Conservation (phyloP, 2,113 vertebrate species). For the Perca fluviatilis region DNA sequence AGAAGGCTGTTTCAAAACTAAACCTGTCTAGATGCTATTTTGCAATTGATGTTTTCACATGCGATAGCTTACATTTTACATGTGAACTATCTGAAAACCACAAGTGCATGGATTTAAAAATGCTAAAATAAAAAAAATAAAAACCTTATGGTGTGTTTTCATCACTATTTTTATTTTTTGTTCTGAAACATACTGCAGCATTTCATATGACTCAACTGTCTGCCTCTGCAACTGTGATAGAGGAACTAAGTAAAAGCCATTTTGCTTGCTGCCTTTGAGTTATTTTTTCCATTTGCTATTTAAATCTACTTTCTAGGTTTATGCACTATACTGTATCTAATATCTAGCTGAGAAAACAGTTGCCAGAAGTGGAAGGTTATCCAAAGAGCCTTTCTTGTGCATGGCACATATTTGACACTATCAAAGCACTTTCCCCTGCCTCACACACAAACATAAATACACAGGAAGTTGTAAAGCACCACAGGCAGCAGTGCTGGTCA, state of each 20-base stretch:
- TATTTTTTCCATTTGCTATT: background rate
- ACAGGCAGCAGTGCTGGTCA: constrained; percentile 20
- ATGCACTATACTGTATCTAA: background rate
- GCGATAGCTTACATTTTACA: too few relatives aligned
- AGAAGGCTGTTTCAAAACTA: background rate
- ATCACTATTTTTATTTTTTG: background rate
- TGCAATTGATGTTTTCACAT: too few relatives aligned
- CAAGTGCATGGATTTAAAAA: too few relatives aligned
- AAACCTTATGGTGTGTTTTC: background rate
- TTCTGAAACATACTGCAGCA: background rate
- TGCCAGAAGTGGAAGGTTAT: background rate
- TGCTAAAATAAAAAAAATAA: too few relatives aligned
- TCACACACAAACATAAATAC: constrained; percentile 23
- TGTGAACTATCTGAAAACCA: too few relatives aligned
- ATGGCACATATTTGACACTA: background rate
- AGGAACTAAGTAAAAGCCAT: constrained; percentile 4
- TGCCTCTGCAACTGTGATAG: background rate
- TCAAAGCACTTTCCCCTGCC: constrained; percentile 19
- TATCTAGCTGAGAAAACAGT: constrained; percentile 1
- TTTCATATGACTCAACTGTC: background rate
- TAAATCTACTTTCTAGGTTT: background rate
- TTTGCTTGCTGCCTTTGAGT: background rate
- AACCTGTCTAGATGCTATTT: too few relatives aligned
- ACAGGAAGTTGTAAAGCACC: constrained; percentile 72
- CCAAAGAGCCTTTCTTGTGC: constrained; percentile 8